Base-by-base conservation (phyloP, 2,888 invertebrate species). In the Tetranychus piercei region DNA sequence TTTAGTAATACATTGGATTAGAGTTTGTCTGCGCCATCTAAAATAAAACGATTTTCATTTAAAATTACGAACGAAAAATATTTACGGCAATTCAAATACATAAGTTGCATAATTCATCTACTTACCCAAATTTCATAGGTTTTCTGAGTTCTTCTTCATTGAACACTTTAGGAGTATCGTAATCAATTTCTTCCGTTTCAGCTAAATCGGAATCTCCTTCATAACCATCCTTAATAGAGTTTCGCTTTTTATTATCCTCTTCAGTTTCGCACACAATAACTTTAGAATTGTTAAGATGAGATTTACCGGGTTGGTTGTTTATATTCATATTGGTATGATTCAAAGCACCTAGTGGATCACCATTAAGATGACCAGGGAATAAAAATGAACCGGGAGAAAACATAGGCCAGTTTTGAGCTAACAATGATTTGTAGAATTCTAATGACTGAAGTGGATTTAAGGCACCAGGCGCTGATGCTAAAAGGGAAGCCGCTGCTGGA, bases 1-100 rank as follows among this genome's bases (percentile, higher is more conserved):
- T 79, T 90, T 88, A 7, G 91, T 92, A 9, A 94, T 86, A 6
- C 91, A 91, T 78, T 89, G 88, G 80, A 95, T 92, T 74, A 92
- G 87, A 0, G 94, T 94, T 82, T 93, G 90, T n/a, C 95, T 86
- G 80, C 90, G 90, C 95, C 95, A 95, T 45, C 83, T 79, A 45
- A 44, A 76, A 75, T 66, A 7, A 67, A 18, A 72, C 6, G 34
- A 44, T 34, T 64, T 45, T 43, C 65, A 23, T 23, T n/a, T 45
- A 75, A 55, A 6, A 18, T 65, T 22, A 43, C 15, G 55, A 55
- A 6, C 1, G 44, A 75, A 15, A 74, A 74, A 64, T 45, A 44
- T 71, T 23, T 43, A 20, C 72, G n/a, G 1, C 6, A 15, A 2
- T 45, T 1, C 11, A 43, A n/a, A 34, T n/a, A 18, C 44, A 67